Conservation (phyloP, 2,888 invertebrate species). For the Imbricaverruca yamaguchii region DNA sequence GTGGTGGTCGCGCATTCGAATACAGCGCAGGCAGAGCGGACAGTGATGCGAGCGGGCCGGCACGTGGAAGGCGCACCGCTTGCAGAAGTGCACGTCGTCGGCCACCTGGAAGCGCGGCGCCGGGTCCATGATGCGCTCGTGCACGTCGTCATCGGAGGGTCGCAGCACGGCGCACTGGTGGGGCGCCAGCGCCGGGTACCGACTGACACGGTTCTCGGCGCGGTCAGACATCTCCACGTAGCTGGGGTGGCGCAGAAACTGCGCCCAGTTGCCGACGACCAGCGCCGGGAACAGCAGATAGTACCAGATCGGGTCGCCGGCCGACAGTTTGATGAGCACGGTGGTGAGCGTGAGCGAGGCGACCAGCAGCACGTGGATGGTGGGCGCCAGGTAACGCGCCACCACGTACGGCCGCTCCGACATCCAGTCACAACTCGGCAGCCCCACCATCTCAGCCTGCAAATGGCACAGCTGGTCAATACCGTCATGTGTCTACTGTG, state of each 20-base stretch:
- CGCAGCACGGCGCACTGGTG: neutral
- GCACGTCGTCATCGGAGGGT: neutral
- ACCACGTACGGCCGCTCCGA: neutral
- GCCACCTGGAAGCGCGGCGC: conserved; percentile 84
- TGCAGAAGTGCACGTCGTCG: conserved; percentile 79
- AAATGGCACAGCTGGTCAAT: too few relatives aligned
- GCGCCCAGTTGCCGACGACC: neutral
- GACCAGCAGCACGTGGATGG: neutral
- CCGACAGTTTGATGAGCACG: neutral
- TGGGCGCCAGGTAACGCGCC: neutral
- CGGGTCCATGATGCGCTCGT: conserved; percentile 38
- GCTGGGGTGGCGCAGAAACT: conserved; percentile 1
- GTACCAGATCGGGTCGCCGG: neutral
- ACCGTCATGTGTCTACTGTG: too few relatives aligned
- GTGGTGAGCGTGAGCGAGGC: neutral
- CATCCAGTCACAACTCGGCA: too few relatives aligned
- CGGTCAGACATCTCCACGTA: conserved; percentile 1
- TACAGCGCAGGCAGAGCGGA: conserved; percentile 44
- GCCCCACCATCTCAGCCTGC: too few relatives aligned
- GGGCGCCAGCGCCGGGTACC: neutral
- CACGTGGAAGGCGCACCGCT: conserved; percentile 72
- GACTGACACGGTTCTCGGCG: neutral
- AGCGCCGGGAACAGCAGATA: neutral
- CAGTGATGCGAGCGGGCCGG: conserved; percentile 35
- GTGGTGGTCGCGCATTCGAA: conserved; percentile 41